A percentile compares a stretch with the other conserved stretches of the same genome.
Evolutionary conservation across 2,113 vertebrate genomes (phyloP).

Genomic region (Abramis brama): DNA sequence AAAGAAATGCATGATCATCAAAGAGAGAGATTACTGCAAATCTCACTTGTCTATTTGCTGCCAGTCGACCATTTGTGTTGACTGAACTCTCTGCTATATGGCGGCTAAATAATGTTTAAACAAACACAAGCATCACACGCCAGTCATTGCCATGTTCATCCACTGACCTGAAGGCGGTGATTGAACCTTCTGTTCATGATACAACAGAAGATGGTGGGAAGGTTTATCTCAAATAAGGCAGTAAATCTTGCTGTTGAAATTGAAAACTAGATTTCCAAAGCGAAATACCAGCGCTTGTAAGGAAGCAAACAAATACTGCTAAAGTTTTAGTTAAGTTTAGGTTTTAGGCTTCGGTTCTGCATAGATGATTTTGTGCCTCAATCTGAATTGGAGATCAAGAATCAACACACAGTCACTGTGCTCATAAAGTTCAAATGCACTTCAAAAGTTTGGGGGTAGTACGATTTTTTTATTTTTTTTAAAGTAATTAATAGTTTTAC

Average conservation of each 20-base stretch:
- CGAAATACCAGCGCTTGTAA: background rate
- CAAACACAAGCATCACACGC: background rate
- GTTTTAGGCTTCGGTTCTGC: background rate
- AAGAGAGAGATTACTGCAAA: conserved; percentile 9
- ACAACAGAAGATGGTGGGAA: background rate
- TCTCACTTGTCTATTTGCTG: conserved; percentile 7
- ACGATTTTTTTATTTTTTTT: no score
- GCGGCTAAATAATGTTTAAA: background rate
- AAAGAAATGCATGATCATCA: conserved; percentile 25
- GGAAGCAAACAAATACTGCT: background rate
- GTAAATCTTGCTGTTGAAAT: background rate
- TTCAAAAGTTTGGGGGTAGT: background rate
- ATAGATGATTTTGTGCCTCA: background rate
- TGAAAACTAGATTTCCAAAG: background rate
- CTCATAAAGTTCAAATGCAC: background rate
- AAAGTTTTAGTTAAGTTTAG: background rate
- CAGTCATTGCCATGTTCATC: background rate
- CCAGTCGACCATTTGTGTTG: conserved; percentile 15
- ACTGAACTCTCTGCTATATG: background rate
- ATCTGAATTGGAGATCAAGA: background rate
- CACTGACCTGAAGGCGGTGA: background rate
- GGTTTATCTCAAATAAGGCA: background rate
- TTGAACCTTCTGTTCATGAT: background rate
- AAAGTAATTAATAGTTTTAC: background rate
- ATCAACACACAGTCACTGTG: background rate